phyloP scores from a whole-genome alignment of 2,888 invertebrate genomes.

The Aelia acuminata region DNA sequence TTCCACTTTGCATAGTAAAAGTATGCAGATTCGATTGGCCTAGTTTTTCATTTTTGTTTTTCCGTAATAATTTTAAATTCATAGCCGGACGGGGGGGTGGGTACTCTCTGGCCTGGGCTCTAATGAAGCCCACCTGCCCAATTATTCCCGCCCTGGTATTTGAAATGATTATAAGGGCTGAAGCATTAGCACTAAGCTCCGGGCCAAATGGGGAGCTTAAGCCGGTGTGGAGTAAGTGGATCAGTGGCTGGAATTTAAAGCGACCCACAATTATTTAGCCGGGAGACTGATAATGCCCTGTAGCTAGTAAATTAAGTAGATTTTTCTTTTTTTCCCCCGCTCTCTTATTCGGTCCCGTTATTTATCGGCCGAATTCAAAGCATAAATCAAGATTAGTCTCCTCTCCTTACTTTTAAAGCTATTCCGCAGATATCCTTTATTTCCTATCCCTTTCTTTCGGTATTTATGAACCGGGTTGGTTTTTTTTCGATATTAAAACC shows the following conservation, averaged over 20 bases:
- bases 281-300: slow-evolving; percentile 42
- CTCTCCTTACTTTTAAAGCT: slow-evolving; percentile 50
- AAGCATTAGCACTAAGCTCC: slow-evolving; percentile 36
- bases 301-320: slow-evolving; percentile 47
- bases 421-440: slow-evolving; percentile 48
- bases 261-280: slow-evolving; percentile 43
- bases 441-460: neutral
- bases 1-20: too few relatives aligned
- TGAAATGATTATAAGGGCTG: slow-evolving; percentile 37
- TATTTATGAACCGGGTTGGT: neutral
- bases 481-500: neutral
- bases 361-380: slow-evolving; percentile 54
- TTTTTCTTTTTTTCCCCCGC: slow-evolving; percentile 38
- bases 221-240: slow-evolving; percentile 44
- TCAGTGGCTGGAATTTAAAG: slow-evolving; percentile 42
- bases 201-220: slow-evolving; percentile 35
- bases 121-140: slow-evolving; percentile 14
- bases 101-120: neutral
- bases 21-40: neutral
- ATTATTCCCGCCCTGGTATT: slow-evolving; percentile 11
- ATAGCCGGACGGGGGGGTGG: too few relatives aligned
- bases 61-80: neutral
- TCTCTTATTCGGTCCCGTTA: slow-evolving; percentile 49
- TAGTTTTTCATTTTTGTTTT: neutral
- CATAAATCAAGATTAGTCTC: slow-evolving; percentile 57